Evolutionary conservation across 2,888 invertebrate species (phyloP), one percentile per base, ranked within the genome.

Genomic region (Meta bourneti): DNA sequence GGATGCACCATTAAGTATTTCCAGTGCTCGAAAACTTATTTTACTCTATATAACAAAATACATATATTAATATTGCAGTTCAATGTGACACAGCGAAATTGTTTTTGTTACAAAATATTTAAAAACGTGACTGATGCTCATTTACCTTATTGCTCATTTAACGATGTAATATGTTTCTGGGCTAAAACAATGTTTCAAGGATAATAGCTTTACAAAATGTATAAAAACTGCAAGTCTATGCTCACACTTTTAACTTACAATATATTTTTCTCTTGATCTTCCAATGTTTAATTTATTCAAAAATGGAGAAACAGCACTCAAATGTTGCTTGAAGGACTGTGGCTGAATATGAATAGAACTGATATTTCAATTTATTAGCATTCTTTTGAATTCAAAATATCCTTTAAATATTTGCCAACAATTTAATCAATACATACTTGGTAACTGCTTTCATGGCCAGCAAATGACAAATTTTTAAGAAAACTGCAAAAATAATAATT

Each of bases 381-480:
- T 89, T 49, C n/a, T 11, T 20, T 71, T 48, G 51, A 20, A 71
- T 13, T 8, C 19, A 8, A 49, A 11, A 5, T 61, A 8, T 8
- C 16, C 6, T 16, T 61, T n/a, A 71, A 69, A 70, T 49, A 49
- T 11, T 11, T 74, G n/a, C 6, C n/a, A 77, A 8, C 8, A 69
- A 80, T 79, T 7, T 20, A 74, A 34, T 49, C 8, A 77, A 2
- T 77, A 89, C 84, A 49, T 95, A 95, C 89, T 94, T 95, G 94
- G 95, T 95, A 90, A 95, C 95, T 93, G 95, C 95, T 86, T 95
- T 95, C 74, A 95, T 95, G 5, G 96, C 96, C 92, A 96, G 95
- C 94, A 96, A 95, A 94, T 97, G 96, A 0, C 96, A 96, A 94
- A 97, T 95, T 83, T 96, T 95, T 69, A 97, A 95, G 95, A 97